These are phyloP conservation scores for Parnassius apollo DNA, from an alignment of 2,888 invertebrate species.

Conservation along the genomic window DNA sequence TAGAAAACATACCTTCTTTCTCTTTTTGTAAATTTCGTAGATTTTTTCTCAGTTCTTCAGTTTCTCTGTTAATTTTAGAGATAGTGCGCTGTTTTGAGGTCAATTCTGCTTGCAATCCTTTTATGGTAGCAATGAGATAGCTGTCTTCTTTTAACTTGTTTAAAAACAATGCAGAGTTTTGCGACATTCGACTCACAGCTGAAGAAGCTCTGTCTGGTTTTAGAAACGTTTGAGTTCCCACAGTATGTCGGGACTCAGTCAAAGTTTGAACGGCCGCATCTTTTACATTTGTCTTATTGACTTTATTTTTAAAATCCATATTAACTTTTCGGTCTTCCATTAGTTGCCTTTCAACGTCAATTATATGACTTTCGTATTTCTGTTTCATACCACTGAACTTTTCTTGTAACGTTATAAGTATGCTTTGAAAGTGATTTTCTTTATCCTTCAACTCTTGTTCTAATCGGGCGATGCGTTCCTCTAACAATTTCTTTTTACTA, in stretches of 20 bases:
- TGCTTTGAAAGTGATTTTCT: constrained; percentile 86
- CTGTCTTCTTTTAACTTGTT: constrained; percentile 85
- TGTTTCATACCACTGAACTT: constrained; percentile 89
- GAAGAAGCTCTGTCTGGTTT: constrained; percentile 66
- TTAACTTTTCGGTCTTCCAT: constrained; percentile 72
- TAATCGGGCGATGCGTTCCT: constrained; percentile 86
- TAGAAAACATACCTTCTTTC: constrained; percentile 78
- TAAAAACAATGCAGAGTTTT: constrained; percentile 75
- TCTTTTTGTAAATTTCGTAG: constrained; percentile 88
- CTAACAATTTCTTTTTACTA: constrained; percentile 83
- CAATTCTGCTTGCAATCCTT: constrained; percentile 88
- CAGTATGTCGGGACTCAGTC: constrained; percentile 47
- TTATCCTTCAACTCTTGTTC: constrained; percentile 87
- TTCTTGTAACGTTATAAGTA: constrained; percentile 86
- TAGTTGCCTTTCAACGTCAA: constrained; percentile 85
- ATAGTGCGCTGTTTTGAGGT: constrained; percentile 87
- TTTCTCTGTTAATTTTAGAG: constrained; percentile 86
- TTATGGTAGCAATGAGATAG: constrained; percentile 89
- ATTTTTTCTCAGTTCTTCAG: constrained; percentile 88
- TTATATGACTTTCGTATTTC: constrained; percentile 88
- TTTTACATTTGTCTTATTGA: constrained; percentile 59
- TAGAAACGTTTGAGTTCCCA: constrained; percentile 60
- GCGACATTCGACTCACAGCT: constrained; percentile 77
- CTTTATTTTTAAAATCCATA: constrained; percentile 78
- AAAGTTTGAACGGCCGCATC: constrained; percentile 76